These are phyloP conservation scores for Scrobipalpa atriplicella DNA, from an alignment of 2,888 invertebrate genomes.

Conservation along the genomic window DNA sequence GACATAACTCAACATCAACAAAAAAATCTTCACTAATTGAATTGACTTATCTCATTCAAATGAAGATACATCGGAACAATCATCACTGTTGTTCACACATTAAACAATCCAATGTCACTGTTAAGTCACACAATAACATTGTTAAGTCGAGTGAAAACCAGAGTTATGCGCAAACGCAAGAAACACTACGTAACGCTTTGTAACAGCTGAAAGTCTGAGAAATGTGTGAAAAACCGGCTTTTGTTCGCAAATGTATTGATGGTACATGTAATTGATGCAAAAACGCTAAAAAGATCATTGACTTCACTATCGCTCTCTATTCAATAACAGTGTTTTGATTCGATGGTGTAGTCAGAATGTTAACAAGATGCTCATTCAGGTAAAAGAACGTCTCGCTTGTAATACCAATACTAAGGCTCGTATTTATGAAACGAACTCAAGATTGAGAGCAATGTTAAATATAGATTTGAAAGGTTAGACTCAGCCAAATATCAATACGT, in stretches of 20 bases:
- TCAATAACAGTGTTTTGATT: neutral
- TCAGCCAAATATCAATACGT: too few relatives aligned
- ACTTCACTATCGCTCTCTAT: slow-evolving; percentile 29
- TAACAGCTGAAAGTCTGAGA: slow-evolving; percentile 65
- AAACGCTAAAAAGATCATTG: slow-evolving; percentile 29
- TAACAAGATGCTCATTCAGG: too few relatives aligned
- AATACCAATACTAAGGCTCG: too few relatives aligned
- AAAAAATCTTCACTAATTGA: neutral
- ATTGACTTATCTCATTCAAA: neutral
- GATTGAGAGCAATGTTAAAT: too few relatives aligned
- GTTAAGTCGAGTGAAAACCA: slow-evolving; percentile 47
- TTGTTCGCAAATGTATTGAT: slow-evolving; percentile 45
- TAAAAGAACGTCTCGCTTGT: too few relatives aligned
- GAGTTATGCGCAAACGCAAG: slow-evolving; percentile 44
- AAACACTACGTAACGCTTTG: slow-evolving; percentile 44
- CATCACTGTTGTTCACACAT: slow-evolving; percentile 2
- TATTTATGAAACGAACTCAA: too few relatives aligned
- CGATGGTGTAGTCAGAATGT: neutral
- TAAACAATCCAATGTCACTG: slow-evolving; percentile 27
- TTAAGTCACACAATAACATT: slow-evolving; percentile 30
- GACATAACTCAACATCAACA: neutral
- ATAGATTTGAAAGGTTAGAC: too few relatives aligned
- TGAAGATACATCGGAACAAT: neutral
- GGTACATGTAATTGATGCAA: slow-evolving; percentile 39
- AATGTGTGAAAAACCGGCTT: slow-evolving; percentile 44